Conservation (phyloP, 2,888 invertebrate genomes). For the Stenodera caucasica region DNA sequence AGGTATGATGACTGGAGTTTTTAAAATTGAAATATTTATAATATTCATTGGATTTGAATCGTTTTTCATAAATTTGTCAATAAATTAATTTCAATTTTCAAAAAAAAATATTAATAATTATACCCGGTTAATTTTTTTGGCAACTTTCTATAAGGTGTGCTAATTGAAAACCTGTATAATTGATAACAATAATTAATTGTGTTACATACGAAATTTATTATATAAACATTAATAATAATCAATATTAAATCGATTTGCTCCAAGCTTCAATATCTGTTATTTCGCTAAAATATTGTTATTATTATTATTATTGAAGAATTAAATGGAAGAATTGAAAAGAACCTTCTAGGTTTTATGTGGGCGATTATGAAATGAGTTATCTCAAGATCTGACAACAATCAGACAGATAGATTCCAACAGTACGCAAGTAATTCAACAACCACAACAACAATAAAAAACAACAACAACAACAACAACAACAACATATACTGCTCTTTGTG, state of each 20-base stretch:
- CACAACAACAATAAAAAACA: neutral
- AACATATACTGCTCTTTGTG: constrained; percentile 17
- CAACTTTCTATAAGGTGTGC: constrained; percentile 1
- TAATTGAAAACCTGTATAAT: neutral
- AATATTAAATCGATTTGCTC: neutral
- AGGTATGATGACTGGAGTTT: constrained; percentile 30
- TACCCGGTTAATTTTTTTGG: neutral
- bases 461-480: constrained; percentile 1
- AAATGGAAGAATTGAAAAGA: neutral
- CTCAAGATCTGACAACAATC: constrained; percentile 21
- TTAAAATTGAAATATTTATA: constrained; percentile 2
- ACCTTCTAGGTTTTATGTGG: constrained; percentile 12
- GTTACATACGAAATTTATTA: neutral
- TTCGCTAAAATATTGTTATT: neutral
- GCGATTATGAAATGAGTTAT: constrained; percentile 25
- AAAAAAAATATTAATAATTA: too few relatives aligned
- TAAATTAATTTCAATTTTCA: too few relatives aligned
- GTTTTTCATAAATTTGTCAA: neutral
- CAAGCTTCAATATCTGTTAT: neutral
- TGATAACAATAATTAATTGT: constrained; percentile 1
- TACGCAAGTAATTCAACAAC: constrained; percentile 16
- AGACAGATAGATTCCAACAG: constrained; percentile 22
- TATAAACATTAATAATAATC: neutral
- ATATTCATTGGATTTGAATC: neutral
- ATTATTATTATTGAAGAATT: neutral